Evolutionary conservation across 1,140 invertebrate genomes (phyloP), one percentile per base, ranked within the genome.

Genomic region (Dendroctonus valens): DNA sequence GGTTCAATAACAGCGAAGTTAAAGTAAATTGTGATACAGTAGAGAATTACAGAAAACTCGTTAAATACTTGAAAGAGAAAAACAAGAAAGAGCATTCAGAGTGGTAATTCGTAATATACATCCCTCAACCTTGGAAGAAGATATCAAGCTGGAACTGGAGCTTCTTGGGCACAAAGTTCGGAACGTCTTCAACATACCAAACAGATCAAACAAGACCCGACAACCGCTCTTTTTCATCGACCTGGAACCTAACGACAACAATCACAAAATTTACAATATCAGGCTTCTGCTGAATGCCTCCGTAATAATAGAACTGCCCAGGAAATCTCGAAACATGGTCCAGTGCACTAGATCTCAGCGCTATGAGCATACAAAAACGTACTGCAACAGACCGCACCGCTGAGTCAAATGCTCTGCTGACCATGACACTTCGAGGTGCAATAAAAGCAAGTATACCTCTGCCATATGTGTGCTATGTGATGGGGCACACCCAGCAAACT

Each of bases 361-460:
- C 42, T 79, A 73, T 64, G 77, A 77, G 2, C 78, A 79, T 48
- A 76, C 75, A 2, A 77, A 77, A 67, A 53, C 60, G 5, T 78
- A 78, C 52, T 79, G 77, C 53, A 63, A 41, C 11, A 72, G 71
- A 57, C 37, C 49, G 52, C 66, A 48, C 14, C 46, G 66, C 26
- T 79, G 76, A 55, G 75, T 79, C 0, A 79, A 79, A 71, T 78
- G 76, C 72, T 74, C 72, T n/a, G 62, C 52, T 9, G 55, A 72
- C n/a, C 42, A 44, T 44, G 7, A 7, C 7, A 44, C 42, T 44
- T 44, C 42, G n/a, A n/a, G n/a, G n/a, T 55, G 51, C 52, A 6
- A 54, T 15, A 76, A 76, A 69, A 42, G 38, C 6, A 67, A 59
- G 60, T 46, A 72, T 58, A 68, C 60, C 5, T 73, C 74, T 41